Conservation (phyloP, 2,888 invertebrate species). For the Ophion obscuratus region DNA sequence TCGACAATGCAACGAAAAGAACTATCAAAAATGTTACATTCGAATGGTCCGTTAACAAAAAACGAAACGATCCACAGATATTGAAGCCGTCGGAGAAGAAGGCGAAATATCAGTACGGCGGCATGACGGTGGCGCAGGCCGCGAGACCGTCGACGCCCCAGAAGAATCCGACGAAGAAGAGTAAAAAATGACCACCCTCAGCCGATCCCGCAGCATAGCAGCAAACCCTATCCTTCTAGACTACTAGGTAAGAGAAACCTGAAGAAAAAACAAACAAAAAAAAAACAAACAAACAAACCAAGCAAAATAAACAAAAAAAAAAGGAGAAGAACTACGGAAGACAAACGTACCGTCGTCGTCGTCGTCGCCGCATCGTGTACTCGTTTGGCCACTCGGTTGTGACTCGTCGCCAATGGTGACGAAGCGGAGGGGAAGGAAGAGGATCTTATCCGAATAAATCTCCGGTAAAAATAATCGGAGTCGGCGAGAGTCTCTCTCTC, state of each 20-base stretch:
- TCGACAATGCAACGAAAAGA: no score
- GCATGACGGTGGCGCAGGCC: conserved; percentile 89
- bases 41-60: background rate
- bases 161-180: conserved; percentile 87
- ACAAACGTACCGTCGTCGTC: conserved; percentile 46
- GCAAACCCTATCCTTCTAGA: conserved; percentile 81
- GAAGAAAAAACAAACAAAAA: conserved; percentile 45
- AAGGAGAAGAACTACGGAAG: conserved; percentile 42
- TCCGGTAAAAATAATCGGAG: background rate
- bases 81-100: conserved; percentile 99
- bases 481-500: background rate
- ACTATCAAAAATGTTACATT: no score
- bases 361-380: conserved; percentile 51
- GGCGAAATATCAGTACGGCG: conserved; percentile 98
- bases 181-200: conserved; percentile 87
- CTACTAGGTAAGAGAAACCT: conserved; percentile 63
- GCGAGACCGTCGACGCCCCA: conserved; percentile 94
- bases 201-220: conserved; percentile 79
- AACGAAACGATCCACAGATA: conserved; percentile 88
- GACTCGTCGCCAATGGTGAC: conserved; percentile 32
- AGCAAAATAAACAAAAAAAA: conserved; percentile 27
- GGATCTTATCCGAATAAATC: background rate
- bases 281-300: conserved; percentile 36
- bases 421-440: conserved; percentile 27
- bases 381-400: conserved; percentile 48